These are phyloP conservation scores for Sebastes nivosus DNA, from an alignment of 2,797 vertebrate species.

Conservation along the genomic window DNA sequence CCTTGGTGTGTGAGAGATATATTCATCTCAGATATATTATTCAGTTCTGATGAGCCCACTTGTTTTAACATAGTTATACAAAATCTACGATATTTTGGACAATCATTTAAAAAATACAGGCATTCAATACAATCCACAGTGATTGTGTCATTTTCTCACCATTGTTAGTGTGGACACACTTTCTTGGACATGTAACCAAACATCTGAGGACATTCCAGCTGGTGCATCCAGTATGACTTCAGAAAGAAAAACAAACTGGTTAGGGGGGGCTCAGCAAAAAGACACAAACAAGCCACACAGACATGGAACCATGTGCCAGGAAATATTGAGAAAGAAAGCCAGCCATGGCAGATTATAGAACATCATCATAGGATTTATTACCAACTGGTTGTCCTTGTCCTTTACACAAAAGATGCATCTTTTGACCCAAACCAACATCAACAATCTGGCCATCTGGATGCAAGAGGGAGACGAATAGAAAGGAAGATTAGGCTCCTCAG, in stretches of 20 bases:
- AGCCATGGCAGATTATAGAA: background rate
- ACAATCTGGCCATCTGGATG: conserved; percentile 78
- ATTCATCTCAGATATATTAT: background rate
- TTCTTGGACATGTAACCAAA: conserved; percentile 85
- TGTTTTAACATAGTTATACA: background rate
- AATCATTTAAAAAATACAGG: background rate
- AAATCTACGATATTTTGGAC: background rate
- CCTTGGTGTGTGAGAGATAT: background rate
- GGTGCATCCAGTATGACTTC: conserved; percentile 85
- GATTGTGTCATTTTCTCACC: conserved; percentile 55
- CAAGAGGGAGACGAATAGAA: background rate
- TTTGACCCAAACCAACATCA: conserved; percentile 85
- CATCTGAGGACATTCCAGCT: conserved; percentile 85
- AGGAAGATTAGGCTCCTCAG: background rate
- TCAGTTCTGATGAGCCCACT: background rate
- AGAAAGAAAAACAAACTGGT: conserved; percentile 17
- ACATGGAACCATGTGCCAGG: background rate
- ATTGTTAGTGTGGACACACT: conserved; percentile 79
- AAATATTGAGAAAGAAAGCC: background rate
- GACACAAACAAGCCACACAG: background rate
- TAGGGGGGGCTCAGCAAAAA: background rate
- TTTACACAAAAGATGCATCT: conserved; percentile 84
- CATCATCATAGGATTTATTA: conserved; percentile 49
- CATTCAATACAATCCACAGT: background rate
- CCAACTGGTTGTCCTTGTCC: conserved; percentile 84